phyloP scores from a whole-genome alignment of 1,140 invertebrate species.

The Andricus grossulariae region DNA sequence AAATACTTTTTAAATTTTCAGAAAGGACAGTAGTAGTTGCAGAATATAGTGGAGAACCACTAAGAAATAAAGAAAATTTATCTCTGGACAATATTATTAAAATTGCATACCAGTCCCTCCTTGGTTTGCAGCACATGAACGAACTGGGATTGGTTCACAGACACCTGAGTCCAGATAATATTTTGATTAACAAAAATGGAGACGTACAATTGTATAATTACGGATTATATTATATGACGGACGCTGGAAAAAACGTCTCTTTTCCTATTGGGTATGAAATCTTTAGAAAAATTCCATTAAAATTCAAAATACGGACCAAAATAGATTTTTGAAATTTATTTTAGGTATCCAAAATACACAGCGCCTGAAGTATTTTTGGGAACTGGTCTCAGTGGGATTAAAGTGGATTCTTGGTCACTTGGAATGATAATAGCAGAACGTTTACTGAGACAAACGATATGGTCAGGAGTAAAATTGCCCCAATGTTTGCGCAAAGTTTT shows the following conservation, averaged over 20 bases:
- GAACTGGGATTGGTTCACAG: constrained; percentile 85
- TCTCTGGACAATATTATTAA: constrained; percentile 76
- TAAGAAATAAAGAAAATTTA: constrained; percentile 71
- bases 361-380: constrained; percentile 89
- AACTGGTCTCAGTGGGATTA: constrained; percentile 78
- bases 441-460: constrained; percentile 80
- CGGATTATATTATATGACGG: constrained; percentile 94
- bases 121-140: constrained; percentile 86
- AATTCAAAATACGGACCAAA: not conserved
- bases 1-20: constrained; percentile 75
- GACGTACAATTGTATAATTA: constrained; percentile 93
- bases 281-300: not conserved
- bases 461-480: constrained; percentile 83
- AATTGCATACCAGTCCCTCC: constrained; percentile 83
- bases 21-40: constrained; percentile 93
- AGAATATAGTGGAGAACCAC: constrained; percentile 87
- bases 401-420: constrained; percentile 93
- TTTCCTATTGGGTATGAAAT: constrained; percentile 92
- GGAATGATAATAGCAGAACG: constrained; percentile 91
- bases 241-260: constrained; percentile 87
- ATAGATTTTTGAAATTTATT: constrained; percentile 48
- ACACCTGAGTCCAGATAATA: constrained; percentile 89
- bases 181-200: constrained; percentile 84
- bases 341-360: constrained; percentile 85
- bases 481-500: constrained; percentile 85